Evolutionary conservation across 2,113 vertebrate genomes (phyloP).

Genomic region (Xiphophorus hellerii): DNA sequence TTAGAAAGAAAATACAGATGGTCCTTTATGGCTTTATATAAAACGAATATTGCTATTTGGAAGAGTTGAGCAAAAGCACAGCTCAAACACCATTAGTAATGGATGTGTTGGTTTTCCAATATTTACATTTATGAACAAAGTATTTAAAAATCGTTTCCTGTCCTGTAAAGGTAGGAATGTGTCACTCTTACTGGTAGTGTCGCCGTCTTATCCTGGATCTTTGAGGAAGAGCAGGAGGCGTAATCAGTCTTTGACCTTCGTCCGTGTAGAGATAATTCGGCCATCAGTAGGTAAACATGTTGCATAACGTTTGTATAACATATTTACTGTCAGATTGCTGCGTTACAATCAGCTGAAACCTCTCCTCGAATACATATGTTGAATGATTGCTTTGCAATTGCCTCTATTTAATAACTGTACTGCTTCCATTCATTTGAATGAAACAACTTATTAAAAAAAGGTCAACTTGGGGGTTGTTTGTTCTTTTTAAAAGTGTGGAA

Average conservation of each 20-base stretch:
- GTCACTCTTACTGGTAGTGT: neutral
- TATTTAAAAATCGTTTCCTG: neutral
- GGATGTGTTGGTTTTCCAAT: neutral
- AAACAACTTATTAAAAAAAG: conserved; percentile 69
- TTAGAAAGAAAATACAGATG: neutral
- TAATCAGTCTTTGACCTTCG: neutral
- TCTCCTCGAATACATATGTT: conserved; percentile 48
- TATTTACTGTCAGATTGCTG: conserved; percentile 23
- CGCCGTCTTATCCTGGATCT: conserved; percentile 31
- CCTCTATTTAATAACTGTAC: conserved; percentile 67
- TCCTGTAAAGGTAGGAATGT: neutral
- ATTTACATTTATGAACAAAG: neutral
- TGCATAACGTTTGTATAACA: conserved; percentile 25
- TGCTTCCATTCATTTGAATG: conserved; percentile 76
- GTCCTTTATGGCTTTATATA: neutral
- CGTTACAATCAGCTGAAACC: conserved; percentile 33
- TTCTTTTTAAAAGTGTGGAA: neutral
- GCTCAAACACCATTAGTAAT: neutral
- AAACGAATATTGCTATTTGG: neutral
- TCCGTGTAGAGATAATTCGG: neutral
- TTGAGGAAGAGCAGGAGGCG: conserved; percentile 46
- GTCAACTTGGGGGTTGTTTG: conserved; percentile 32
- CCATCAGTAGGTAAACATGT: neutral
- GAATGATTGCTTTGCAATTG: conserved; percentile 79
- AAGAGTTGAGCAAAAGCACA: neutral